These are phyloP conservation scores for Craterocephalus amniculus DNA, from an alignment of 2,797 vertebrate species.

Conservation along the genomic window DNA sequence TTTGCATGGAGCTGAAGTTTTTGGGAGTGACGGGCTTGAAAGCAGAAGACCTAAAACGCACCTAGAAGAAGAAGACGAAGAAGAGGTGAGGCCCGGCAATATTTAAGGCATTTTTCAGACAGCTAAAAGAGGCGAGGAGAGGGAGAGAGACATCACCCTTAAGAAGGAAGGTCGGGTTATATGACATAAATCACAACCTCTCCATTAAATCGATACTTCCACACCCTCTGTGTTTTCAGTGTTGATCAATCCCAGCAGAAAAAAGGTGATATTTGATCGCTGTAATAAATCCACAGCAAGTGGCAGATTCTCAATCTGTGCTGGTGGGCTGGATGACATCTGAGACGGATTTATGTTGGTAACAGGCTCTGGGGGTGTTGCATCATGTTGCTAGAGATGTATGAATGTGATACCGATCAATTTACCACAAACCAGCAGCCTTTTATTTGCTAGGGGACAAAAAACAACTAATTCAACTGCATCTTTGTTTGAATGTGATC, in stretches of 20 bases:
- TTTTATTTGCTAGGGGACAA: slow-evolving; percentile 28
- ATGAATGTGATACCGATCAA: slow-evolving; percentile 52
- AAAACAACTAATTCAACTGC: slow-evolving; percentile 42
- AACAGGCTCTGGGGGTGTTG: slow-evolving; percentile 28
- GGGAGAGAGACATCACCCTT: not conserved
- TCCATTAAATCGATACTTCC: slow-evolving; percentile 52
- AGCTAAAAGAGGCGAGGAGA: not conserved
- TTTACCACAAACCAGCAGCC: slow-evolving; percentile 32
- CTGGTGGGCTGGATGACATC: slow-evolving; percentile 29
- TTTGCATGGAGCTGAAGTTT: slow-evolving; percentile 94
- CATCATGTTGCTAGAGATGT: slow-evolving; percentile 26
- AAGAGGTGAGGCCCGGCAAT: not conserved
- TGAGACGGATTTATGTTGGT: slow-evolving; percentile 61
- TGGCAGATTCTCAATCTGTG: slow-evolving; percentile 43
- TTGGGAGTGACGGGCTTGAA: slow-evolving; percentile 91
- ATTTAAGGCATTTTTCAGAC: not conserved
- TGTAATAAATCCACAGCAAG: slow-evolving; percentile 58
- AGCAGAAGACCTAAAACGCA: slow-evolving; percentile 90
- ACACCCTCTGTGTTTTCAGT: slow-evolving; percentile 32
- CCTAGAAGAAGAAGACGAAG: slow-evolving; percentile 74
- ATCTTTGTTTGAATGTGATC: slow-evolving; percentile 8
- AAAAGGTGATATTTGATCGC: slow-evolving; percentile 57
- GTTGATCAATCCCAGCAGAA: slow-evolving; percentile 54
- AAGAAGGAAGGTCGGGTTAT: slow-evolving; percentile 5
- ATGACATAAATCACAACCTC: slow-evolving; percentile 45